phyloP scores from a whole-genome alignment of 2,888 invertebrate genomes.

The Yponomeuta malinellus region DNA sequence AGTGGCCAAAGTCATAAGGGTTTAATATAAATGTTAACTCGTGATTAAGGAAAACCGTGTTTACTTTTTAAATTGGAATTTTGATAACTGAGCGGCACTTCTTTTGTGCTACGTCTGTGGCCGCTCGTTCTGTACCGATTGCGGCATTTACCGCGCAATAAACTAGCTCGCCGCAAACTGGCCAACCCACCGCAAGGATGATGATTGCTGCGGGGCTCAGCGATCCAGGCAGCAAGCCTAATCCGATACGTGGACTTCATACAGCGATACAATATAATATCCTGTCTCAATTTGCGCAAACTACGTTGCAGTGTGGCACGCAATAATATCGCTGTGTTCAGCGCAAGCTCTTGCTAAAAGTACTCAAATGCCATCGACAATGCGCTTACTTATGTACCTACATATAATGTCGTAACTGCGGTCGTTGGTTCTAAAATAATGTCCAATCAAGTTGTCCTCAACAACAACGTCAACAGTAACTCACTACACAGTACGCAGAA shows the following conservation, averaged over 20 bases:
- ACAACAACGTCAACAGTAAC: not conserved
- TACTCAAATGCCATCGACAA: not conserved
- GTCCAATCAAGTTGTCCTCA: not conserved
- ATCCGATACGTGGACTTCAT: too few species aligned
- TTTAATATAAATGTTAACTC: too few species aligned
- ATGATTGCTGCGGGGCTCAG: constrained; percentile 9
- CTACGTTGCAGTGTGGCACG: too few species aligned
- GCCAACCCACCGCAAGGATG: constrained; percentile 7
- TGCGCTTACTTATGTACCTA: not conserved
- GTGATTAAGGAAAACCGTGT: too few species aligned
- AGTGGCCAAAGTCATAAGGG: too few species aligned
- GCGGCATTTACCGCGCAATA: constrained; percentile 41
- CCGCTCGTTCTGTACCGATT: constrained; percentile 34
- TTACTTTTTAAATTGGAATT: too few species aligned
- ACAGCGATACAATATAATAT: too few species aligned
- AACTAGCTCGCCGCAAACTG: constrained; percentile 22
- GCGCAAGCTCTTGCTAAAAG: too few species aligned
- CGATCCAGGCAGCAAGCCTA: not conserved
- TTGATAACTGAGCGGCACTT: constrained; percentile 18
- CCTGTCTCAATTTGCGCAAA: too few species aligned
- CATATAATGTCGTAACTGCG: not conserved
- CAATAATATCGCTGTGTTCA: too few species aligned
- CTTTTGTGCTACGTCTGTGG: constrained; percentile 22
- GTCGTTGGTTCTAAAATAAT: not conserved
- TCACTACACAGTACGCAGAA: not conserved